Base-by-base conservation (phyloP, 2,888 invertebrate species). In the Zhuqinia jingwanae region DNA sequence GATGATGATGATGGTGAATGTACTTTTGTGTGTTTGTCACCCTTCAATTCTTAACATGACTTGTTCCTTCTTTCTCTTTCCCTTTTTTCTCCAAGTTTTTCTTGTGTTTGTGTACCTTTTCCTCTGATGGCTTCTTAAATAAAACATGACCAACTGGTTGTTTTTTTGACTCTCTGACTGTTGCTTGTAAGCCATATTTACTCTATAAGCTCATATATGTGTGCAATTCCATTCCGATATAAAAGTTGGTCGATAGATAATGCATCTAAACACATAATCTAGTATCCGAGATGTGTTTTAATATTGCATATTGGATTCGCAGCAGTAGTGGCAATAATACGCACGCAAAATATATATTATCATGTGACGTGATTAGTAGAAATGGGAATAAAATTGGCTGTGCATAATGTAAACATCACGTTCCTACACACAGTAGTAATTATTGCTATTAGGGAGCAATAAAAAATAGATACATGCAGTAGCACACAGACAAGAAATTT, bases 321-420 rank as follows among this genome's bases (percentile, higher is more conserved):
- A 45, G 13, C 47, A 45, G 10, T 45, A 13, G 47, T 45, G 47
- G 47, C 47, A 45, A 11, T 13, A n/a, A 8, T 73, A 36, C 58
- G 42, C 22, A 58, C 56, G 22, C 27, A 76, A 56, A 58, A 76
- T 56, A 76, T 42, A 76, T 42, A 47, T 22, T 22, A 36, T 56
- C 20, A 50, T 76, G 58, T 58, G 76, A 50, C 56, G 58, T 58
- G 76, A 76, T 76, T 76, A 76, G 76, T 76, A 20, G 56, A 76
- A 76, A 76, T 56, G 76, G 58, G 76, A 58, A 76, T 76, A 76
- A 58, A 76, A 76, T 76, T 76, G 76, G 76, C 42, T 42, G 58
- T 76, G 76, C 76, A 58, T 76, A 76, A 76, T 76, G 76, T 76
- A 76, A 76, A 76, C 76, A 76, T 42, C 56, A 76, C 76, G 76